Base-by-base conservation (phyloP, 1,140 invertebrate genomes). In the Drosophila eugracilis region DNA sequence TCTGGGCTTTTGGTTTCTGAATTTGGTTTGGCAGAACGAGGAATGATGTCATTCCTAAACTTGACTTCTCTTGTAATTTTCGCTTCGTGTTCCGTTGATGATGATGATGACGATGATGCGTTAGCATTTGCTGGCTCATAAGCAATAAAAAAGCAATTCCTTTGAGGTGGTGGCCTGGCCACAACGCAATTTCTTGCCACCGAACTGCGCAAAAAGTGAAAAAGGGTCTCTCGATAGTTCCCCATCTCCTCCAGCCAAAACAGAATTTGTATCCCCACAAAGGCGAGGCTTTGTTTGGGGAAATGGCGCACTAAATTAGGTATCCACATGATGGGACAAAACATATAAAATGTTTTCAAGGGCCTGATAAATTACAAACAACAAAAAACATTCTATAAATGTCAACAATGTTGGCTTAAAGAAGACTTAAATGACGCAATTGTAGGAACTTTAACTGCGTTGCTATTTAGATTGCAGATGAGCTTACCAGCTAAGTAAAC, bases 1-100 rank as follows among this genome's bases (percentile, higher is more conserved):
- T 32, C 63, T 45, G 15, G 48, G n/a, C n/a, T n/a, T 42, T 21
- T 55, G 6, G 32, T 17, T 41, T 39, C 17, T 22, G 41, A 12
- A 53, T 44, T 41, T 28, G 22, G 24, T 53, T 41, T 37, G 44
- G 22, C 45, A 26, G n/a, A n/a, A n/a, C n/a, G n/a, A 26, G 47
- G 44, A 19, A 79, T 84, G 79, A 84, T 84, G 79, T 84, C 79
- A 84, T 84, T 37, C 69, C 79, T 79, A 72, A 84, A 72, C 45
- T 78, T 42, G 48, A 49, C 22, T 57, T 67, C 58, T 48, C 28
- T 49, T 78, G 75, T 78, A 78, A 78, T 78, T 49, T 39, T 44
- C 63, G 37, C 59, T 63, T 73, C 50, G 69, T 63, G 52, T 58
- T 71, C 71, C 53, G 55, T 67, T 42, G 26, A 42, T 34, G 48